Evolutionary conservation across 2,888 invertebrate genomes (phyloP).

Genomic region (Pelosia muscerda): DNA sequence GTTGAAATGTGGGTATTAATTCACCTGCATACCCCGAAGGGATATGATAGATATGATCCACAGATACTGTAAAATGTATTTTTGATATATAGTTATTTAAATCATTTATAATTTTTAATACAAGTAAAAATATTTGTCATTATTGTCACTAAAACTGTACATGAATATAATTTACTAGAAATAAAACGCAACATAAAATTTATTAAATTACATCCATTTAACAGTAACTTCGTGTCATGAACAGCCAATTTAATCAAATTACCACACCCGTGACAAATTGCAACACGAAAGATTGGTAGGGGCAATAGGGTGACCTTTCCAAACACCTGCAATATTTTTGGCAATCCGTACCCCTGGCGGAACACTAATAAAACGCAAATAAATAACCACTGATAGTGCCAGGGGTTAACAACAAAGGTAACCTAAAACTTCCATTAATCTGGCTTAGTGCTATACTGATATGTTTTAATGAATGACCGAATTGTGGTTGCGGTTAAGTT

Average conservation of each 20-base stretch:
- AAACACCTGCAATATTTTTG: conserved; percentile 32
- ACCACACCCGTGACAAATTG: background rate
- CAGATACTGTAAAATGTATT: no score
- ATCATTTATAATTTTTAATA: no score
- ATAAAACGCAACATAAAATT: background rate
- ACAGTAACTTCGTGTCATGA: background rate
- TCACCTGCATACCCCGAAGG: no score
- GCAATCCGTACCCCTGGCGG: conserved; percentile 28
- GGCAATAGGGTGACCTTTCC: conserved; percentile 26
- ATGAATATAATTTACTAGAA: no score
- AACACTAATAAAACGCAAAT: conserved; percentile 51
- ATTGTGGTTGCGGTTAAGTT: conserved; percentile 45
- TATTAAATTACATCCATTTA: background rate
- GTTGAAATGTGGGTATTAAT: no score
- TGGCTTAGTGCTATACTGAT: conserved; percentile 50
- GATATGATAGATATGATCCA: no score
- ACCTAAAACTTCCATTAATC: conserved; percentile 47
- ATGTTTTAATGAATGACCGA: conserved; percentile 43
- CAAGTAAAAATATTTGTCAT: no score
- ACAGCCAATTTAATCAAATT: conserved; percentile 7
- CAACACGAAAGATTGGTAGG: conserved; percentile 32
- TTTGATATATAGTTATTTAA: no score
- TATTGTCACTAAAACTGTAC: no score
- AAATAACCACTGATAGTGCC: conserved; percentile 43
- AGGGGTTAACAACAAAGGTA: conserved; percentile 40